Conservation (phyloP, 1,140 invertebrate genomes). For the Dinothrombium tinctorium region DNA sequence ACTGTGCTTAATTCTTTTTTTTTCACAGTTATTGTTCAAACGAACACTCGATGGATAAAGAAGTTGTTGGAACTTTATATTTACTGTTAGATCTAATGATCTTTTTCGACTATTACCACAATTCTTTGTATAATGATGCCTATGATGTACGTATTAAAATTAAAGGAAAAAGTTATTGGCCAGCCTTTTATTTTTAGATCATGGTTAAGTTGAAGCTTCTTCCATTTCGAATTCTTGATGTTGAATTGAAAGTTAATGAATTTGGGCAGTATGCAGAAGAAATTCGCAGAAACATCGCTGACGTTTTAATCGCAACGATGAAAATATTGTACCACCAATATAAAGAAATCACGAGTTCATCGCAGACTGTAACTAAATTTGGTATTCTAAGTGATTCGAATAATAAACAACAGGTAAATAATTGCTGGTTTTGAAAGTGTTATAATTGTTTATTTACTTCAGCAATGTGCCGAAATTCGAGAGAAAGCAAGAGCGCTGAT, state of each 20-base stretch:
- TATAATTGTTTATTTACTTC: no score
- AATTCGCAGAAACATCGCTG: conserved; percentile 44
- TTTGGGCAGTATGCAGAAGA: conserved; percentile 39
- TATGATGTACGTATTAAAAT: conserved; percentile 35
- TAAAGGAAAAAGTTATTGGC: neutral
- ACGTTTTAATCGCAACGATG: conserved; percentile 64
- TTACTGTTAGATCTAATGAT: conserved; percentile 55
- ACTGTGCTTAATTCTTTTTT: no score
- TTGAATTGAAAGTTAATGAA: conserved; percentile 43
- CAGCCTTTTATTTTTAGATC: conserved; percentile 23
- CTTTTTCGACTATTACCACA: conserved; percentile 77
- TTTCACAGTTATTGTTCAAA: conserved; percentile 18
- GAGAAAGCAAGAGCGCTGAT: conserved; percentile 65
- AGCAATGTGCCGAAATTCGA: no score
- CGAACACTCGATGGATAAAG: conserved; percentile 24
- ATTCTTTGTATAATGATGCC: conserved; percentile 48
- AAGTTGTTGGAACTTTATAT: conserved; percentile 43
- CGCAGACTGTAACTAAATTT: conserved; percentile 8
- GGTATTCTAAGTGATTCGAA: conserved; percentile 6
- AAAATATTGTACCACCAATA: conserved; percentile 54
- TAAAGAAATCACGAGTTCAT: conserved; percentile 28
- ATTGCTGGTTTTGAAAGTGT: no score
- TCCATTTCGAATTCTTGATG: conserved; percentile 40
- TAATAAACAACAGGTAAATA: conserved; percentile 16
- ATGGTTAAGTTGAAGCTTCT: conserved; percentile 42